Percentiles rank a stretch among this genome's conserved stretches.
These are phyloP conservation scores for Lepidurus packardi DNA, from an alignment of 1,140 invertebrate species.

Conservation along the genomic window DNA sequence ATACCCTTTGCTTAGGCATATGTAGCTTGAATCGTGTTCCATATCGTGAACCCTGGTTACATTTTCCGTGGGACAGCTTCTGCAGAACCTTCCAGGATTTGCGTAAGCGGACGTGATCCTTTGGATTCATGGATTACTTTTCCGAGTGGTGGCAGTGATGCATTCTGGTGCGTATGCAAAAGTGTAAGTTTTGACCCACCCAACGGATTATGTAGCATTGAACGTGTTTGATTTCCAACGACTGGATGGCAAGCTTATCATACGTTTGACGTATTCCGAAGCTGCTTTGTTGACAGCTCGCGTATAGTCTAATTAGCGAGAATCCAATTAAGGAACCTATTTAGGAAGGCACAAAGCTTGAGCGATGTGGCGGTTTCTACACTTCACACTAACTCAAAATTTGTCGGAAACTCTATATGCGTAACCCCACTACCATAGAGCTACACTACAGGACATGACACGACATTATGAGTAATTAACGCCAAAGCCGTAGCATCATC, in stretches of 20 bases:
- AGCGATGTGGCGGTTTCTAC: background rate
- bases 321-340: background rate
- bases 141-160: background rate
- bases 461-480: background rate
- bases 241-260: background rate
- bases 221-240: background rate
- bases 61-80: background rate
- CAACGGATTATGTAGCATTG: background rate
- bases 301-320: conserved; percentile 9
- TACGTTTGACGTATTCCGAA: background rate
- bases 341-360: background rate
- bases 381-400: background rate
- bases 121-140: background rate
- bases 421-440: background rate
- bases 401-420: background rate
- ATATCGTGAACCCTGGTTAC: too few species aligned
- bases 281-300: conserved; percentile 18
- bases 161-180: background rate
- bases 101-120: background rate
- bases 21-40: too few species aligned
- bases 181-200: background rate
- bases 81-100: background rate
- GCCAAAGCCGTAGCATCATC: background rate
- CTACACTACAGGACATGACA: background rate
- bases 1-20: too few species aligned